Percentiles rank a stretch among this genome's conserved stretches.
phyloP scores from a whole-genome alignment of 2,113 vertebrate species.

The Myiozetetes cayanensis region DNA sequence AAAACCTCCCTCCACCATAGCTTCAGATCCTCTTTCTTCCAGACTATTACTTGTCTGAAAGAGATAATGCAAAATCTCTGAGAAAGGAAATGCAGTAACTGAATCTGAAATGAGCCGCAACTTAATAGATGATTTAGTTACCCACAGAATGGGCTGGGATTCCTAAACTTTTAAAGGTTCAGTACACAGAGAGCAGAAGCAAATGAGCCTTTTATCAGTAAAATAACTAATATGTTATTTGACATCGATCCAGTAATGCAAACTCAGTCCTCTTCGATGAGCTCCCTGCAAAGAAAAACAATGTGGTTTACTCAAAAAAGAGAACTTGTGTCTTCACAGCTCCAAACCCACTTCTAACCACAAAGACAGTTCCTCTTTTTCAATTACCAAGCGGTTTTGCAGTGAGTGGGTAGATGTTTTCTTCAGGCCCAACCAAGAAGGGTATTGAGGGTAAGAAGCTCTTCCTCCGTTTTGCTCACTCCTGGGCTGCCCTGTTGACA shows the following conservation, averaged over 20 bases:
- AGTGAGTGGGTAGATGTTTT: not conserved
- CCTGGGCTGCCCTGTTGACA: not conserved
- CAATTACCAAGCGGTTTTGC: not conserved
- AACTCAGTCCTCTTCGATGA: not conserved
- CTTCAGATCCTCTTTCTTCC: not conserved
- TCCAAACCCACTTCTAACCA: not conserved
- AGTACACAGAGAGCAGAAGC: not conserved
- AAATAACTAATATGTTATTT: not conserved
- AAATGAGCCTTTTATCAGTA: not conserved
- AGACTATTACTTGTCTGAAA: not conserved
- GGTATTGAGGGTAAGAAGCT: not conserved
- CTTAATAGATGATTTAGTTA: not conserved
- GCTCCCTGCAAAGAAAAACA: not conserved
- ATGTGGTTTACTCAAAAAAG: not conserved
- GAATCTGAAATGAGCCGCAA: not conserved
- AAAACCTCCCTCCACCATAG: not conserved
- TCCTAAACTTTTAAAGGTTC: not conserved
- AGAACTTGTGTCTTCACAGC: not conserved
- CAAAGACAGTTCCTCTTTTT: not conserved
- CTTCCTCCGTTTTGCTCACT: not conserved
- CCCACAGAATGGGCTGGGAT: not conserved
- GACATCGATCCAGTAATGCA: not conserved
- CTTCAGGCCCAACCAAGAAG: not conserved
- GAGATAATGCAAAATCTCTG: not conserved
- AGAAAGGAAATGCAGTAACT: not conserved